These are phyloP conservation scores for Noctua pronuba DNA, from an alignment of 2,888 invertebrate genomes.

Conservation along the genomic window DNA sequence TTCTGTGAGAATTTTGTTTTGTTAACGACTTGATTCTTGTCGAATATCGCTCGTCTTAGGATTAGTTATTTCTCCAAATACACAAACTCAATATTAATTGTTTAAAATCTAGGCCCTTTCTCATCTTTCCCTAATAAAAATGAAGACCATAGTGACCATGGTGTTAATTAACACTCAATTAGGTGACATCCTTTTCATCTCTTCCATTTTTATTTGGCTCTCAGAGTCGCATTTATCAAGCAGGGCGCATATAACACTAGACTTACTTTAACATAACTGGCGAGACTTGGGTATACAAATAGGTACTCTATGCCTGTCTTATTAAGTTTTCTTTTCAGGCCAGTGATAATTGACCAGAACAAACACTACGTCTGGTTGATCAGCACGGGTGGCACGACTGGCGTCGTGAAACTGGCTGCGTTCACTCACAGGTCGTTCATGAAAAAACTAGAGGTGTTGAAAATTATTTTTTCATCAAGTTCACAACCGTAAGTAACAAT, in stretches of 20 bases:
- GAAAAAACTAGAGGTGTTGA: constrained; percentile 59
- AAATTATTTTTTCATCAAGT: not conserved
- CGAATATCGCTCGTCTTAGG: not conserved
- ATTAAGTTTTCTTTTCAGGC: constrained; percentile 69
- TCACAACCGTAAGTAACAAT: constrained; percentile 25
- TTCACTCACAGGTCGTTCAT: constrained; percentile 72
- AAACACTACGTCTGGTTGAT: constrained; percentile 76
- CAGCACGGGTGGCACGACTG: constrained; percentile 82
- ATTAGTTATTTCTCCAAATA: not conserved
- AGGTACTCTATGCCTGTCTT: not conserved
- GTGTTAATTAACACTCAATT: not conserved
- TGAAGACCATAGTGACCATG: not conserved
- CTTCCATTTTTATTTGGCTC: no score
- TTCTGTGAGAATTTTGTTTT: constrained; percentile 73
- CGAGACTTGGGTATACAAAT: not conserved
- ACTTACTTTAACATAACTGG: no score
- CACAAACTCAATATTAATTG: not conserved
- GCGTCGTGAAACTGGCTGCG: constrained; percentile 79
- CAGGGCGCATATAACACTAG: no score
- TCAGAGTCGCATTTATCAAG: no score
- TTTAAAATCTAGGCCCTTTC: not conserved
- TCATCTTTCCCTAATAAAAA: not conserved
- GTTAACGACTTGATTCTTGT: not conserved
- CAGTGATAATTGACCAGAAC: constrained; percentile 74
- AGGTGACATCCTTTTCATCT: no score